phyloP scores from a whole-genome alignment of 2,888 invertebrate species.

The Andricus curvator region DNA sequence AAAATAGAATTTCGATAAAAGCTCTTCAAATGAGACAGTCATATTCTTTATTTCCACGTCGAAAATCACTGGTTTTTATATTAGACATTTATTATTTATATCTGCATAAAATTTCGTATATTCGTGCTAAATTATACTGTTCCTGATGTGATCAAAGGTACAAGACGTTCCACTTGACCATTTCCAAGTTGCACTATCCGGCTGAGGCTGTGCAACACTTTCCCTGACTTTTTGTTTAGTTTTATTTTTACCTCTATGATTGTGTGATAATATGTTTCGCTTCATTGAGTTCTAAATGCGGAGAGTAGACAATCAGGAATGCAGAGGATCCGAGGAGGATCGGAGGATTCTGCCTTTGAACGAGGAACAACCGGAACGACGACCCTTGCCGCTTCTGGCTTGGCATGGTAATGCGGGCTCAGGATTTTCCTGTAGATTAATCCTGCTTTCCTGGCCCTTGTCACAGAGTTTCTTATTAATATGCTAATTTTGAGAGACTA shows the following conservation, averaged over 20 bases:
- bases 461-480: slow-evolving; percentile 78
- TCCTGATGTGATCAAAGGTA: not conserved
- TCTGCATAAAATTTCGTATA: no score
- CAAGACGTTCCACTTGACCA: not conserved
- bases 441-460: slow-evolving; percentile 77
- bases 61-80: no score
- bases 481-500: slow-evolving; percentile 74
- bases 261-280: slow-evolving; percentile 71
- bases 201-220: not conserved
- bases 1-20: no score
- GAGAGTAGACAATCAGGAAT: slow-evolving; percentile 74
- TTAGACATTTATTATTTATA: no score
- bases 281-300: slow-evolving; percentile 78
- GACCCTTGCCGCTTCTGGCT: slow-evolving; percentile 40
- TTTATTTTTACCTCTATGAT: not conserved
- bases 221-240: not conserved
- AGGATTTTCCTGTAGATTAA: slow-evolving; percentile 67
- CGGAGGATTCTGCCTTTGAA: slow-evolving; percentile 63
- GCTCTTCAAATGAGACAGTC: no score
- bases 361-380: slow-evolving; percentile 54
- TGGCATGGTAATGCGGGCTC: slow-evolving; percentile 32
- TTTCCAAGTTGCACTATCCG: not conserved
- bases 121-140: no score
- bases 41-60: no score
- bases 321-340: slow-evolving; percentile 70